Base-by-base conservation (phyloP, 2,888 invertebrate genomes). In the Mystacides longicornis region DNA sequence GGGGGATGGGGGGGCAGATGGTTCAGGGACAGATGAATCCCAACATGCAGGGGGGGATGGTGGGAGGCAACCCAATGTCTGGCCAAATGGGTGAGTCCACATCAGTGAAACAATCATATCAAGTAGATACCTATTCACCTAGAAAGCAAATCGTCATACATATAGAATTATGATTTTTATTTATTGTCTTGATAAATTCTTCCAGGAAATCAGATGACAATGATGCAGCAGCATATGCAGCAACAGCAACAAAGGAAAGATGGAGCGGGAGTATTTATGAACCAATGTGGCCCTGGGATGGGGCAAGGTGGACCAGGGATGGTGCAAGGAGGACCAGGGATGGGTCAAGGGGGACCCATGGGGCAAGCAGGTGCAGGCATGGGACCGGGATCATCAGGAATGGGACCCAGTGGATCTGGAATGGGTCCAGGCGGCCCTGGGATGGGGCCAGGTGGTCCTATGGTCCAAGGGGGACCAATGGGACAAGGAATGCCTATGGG, bases 11-110 rank as follows among this genome's bases (percentile, higher is more conserved):
- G 51, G 73, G 73, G 0, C 77, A 75, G 64, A 77, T 77, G 74
- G 76, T 74, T 70, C 69, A 71, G 0, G 74, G 71, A 52, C 57
- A 57, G 48, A 76, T 76, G 66, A 76, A 75, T 2, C 73, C 77
- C 0, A 73, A 79, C 0, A 80, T 80, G 71, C 75, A 74, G 1
- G 75, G 74, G 0, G 77, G 68, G 61, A 68, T 69, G 68, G 54
- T 59, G 18, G 65, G 65, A 57, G 71, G 73, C 51, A 70, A 67
- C 64, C 70, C 69, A 60, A 74, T 75, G 66, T 49, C 47, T 14
- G 60, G 58, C 50, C 81, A 80, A 65, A 75, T 81, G 72, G 73
- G 74, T 72, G 20, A 46, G 56, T 42, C 16, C 19, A 51, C 18
- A 7, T 18, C 16, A n/a, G n/a, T n/a, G n/a, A n/a, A n/a, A n/a